Evolutionary conservation across 2,797 vertebrate species (phyloP).

Genomic region (Trematomus bernacchii): DNA sequence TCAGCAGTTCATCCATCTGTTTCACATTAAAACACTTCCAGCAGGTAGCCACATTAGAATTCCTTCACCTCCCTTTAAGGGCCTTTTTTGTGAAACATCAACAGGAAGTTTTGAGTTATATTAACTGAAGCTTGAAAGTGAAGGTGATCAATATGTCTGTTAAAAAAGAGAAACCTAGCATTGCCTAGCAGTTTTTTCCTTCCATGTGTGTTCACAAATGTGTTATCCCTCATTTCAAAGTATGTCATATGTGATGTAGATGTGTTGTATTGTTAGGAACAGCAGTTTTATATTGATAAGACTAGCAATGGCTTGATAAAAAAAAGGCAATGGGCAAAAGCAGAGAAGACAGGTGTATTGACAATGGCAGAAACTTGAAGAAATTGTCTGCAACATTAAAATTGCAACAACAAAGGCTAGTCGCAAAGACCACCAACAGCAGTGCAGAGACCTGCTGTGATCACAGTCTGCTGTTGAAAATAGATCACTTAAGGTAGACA

Average conservation of each 20-base stretch:
- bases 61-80: not conserved
- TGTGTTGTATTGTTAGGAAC: not conserved
- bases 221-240: not conserved
- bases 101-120: slow-evolving; percentile 22
- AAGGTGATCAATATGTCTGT: not conserved
- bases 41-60: slow-evolving; percentile 23
- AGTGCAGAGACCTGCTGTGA: not conserved
- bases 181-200: not conserved
- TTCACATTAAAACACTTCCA: slow-evolving; percentile 43
- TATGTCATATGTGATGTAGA: not conserved
- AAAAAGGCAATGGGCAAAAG: not conserved
- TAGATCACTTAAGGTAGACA: not conserved
- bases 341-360: not conserved
- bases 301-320: not conserved
- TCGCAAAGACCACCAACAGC: not conserved
- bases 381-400: not conserved
- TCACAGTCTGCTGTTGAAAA: not conserved
- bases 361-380: not conserved
- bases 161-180: not conserved
- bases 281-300: not conserved
- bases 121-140: not conserved
- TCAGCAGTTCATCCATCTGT: slow-evolving; percentile 55
- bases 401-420: not conserved
- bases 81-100: slow-evolving; percentile 4
- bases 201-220: not conserved